Evolutionary conservation across 2,888 invertebrate species (phyloP).

Genomic region (Uropetala carovei): DNA sequence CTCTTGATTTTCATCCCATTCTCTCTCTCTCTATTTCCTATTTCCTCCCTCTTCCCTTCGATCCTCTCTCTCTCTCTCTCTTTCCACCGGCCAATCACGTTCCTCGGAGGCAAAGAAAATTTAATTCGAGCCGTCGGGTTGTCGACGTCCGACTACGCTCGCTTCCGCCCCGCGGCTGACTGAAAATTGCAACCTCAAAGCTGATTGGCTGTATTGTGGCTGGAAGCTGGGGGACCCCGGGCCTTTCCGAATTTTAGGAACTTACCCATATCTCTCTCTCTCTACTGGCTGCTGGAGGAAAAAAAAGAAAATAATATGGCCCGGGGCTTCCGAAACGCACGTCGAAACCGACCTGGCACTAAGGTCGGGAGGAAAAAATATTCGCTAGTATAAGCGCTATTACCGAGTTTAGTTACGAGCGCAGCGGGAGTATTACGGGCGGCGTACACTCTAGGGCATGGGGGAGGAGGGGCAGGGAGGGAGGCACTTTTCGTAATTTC

Average conservation of each 20-base stretch:
- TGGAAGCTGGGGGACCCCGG: background rate
- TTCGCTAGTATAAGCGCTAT: too few relatives aligned
- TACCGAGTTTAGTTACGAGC: too few relatives aligned
- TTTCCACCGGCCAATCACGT: background rate
- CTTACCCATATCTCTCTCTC: background rate
- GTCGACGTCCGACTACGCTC: background rate
- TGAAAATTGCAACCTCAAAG: conserved; percentile 32
- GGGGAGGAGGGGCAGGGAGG: too few relatives aligned
- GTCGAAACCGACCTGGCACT: background rate
- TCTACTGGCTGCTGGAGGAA: background rate
- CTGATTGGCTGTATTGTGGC: conserved; percentile 29
- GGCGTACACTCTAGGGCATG: too few relatives aligned
- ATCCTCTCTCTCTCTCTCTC: background rate
- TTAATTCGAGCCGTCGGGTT: background rate
- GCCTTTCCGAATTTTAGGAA: background rate
- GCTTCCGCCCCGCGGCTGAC: conserved; percentile 1
- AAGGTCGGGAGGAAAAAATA: background rate
- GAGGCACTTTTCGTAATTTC: too few relatives aligned
- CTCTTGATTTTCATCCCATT: too few relatives aligned
- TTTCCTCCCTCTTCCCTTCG: too few relatives aligned
- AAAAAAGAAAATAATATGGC: background rate
- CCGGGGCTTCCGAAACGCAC: background rate
- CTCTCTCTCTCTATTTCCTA: too few relatives aligned
- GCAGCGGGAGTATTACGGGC: too few relatives aligned
- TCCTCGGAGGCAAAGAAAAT: background rate